These are phyloP conservation scores for Liparis tanakae DNA, from an alignment of 2,797 vertebrate species.

Conservation along the genomic window DNA sequence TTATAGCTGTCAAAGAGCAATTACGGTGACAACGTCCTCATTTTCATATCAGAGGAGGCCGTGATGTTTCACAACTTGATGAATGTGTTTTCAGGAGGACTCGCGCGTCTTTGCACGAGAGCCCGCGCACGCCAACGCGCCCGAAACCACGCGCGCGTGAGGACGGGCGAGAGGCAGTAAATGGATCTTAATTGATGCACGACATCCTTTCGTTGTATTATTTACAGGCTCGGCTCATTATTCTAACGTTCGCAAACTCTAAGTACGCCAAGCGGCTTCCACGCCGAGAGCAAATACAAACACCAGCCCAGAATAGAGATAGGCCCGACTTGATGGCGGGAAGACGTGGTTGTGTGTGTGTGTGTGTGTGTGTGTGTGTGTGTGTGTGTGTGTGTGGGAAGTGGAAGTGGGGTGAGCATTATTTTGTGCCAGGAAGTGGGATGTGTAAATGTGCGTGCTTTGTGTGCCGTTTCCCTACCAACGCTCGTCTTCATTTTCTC, in stretches of 20 bases:
- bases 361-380: neutral
- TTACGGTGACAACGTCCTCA: conserved; percentile 72
- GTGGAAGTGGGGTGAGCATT: conserved; percentile 7
- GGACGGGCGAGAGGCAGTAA: conserved; percentile 67
- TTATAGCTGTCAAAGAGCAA: conserved; percentile 70
- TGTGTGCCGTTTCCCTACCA: too few relatives aligned
- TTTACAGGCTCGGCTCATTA: conserved; percentile 77
- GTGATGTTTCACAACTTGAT: conserved; percentile 59
- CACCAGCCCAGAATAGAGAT: conserved; percentile 59
- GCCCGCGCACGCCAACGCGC: conserved; percentile 8
- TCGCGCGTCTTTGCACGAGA: neutral
- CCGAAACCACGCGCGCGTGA: conserved; percentile 11
- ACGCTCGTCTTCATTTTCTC: neutral
- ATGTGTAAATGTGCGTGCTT: conserved; percentile 9
- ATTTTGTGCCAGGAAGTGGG: conserved; percentile 8
- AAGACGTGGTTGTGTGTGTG: conserved; percentile 19
- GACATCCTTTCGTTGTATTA: conserved; percentile 80
- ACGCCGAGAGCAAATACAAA: conserved; percentile 67
- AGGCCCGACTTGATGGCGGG: conserved; percentile 47
- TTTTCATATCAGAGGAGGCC: conserved; percentile 71
- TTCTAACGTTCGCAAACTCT: conserved; percentile 55
- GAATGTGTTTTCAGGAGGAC: conserved; percentile 64
- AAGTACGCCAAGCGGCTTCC: conserved; percentile 56
- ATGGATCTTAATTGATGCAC: conserved; percentile 79
- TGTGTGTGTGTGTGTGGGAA: neutral